A percentile compares a stretch with the other conserved stretches of the same genome.
These are phyloP conservation scores for Orthosia gracilis DNA, from an alignment of 2,888 invertebrate species.

Conservation along the genomic window DNA sequence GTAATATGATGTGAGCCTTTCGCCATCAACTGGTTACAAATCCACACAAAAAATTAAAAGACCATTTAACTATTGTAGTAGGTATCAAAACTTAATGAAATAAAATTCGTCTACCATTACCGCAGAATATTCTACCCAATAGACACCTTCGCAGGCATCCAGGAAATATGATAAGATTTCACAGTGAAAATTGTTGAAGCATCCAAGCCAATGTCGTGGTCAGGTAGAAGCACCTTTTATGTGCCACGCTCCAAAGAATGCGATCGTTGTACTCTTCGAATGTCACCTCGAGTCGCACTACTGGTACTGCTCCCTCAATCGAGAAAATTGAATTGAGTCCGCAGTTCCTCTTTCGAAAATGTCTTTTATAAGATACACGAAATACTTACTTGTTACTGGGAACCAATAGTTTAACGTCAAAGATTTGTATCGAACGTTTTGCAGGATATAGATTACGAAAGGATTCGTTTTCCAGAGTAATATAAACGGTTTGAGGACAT, in stretches of 20 bases:
- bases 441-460: not conserved
- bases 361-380: constrained; percentile 71
- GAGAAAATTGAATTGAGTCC: constrained; percentile 81
- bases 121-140: constrained; percentile 30
- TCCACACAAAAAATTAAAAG: too few relatives aligned
- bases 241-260: constrained; percentile 69
- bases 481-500: constrained; percentile 1
- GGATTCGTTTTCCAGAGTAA: constrained; percentile 12
- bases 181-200: constrained; percentile 47
- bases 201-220: constrained; percentile 65
- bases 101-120: not conserved
- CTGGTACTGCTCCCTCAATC: constrained; percentile 68
- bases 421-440: constrained; percentile 32
- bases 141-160: constrained; percentile 27
- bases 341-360: constrained; percentile 72
- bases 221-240: constrained; percentile 69
- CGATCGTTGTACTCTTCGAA: constrained; percentile 73
- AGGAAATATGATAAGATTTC: constrained; percentile 61
- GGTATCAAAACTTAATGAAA: constrained; percentile 1
- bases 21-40: too few relatives aligned
- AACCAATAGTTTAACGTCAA: constrained; percentile 38
- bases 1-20: too few relatives aligned
- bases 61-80: too few relatives aligned
- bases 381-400: constrained; percentile 64
- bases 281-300: constrained; percentile 67